Percentiles rank a stretch among this genome's conserved stretches.
Conservation (phyloP, 1,140 invertebrate genomes). For the Armadillidium nasatum region DNA sequence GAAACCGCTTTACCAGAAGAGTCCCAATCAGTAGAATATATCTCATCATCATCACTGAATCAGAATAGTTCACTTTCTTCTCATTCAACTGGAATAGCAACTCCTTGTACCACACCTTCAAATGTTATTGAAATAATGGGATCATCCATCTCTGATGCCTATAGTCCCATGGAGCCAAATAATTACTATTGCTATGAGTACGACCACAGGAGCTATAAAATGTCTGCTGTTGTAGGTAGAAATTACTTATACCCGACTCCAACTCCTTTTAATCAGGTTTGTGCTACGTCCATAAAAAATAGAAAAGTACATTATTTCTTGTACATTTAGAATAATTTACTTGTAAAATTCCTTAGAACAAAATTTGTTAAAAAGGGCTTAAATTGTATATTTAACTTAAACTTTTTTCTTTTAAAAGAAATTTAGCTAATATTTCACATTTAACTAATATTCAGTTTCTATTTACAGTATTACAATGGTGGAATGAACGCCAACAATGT, state of each 20-base stretch:
- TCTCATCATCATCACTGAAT: background rate
- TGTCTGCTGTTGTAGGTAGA: background rate
- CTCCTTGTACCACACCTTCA: background rate
- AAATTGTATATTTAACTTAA: background rate
- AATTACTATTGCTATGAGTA: background rate
- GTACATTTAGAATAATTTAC: background rate
- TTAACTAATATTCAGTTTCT: background rate
- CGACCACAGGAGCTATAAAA: background rate
- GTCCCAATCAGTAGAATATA: background rate
- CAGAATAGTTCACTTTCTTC: background rate
- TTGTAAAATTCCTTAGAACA: background rate
- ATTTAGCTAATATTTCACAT: background rate
- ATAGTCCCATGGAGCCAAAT: background rate
- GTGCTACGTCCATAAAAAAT: background rate
- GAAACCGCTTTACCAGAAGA: background rate
- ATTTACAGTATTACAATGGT: conserved; percentile 2
- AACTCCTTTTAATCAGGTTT: background rate
- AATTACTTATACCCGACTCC: background rate
- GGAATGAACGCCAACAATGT: background rate
- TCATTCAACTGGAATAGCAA: background rate
- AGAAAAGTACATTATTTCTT: no score
- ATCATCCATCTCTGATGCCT: background rate
- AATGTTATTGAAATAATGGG: background rate
- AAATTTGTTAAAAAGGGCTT: background rate
- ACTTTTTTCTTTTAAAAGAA: background rate